A percentile compares a stretch with the other conserved stretches of the same genome.
Conservation (phyloP, 2,113 vertebrate genomes). For the rat (Rattus norvegicus) region GRCr8 NC_086028.1:106611001-106611500, state of each 20-base stretch:
- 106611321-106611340: neutral
- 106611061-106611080: too few species aligned
- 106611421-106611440: neutral
- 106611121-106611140: neutral
- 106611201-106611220: neutral
- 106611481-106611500: neutral
- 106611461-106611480: neutral
- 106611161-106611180: neutral
- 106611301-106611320: neutral
- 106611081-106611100: neutral
- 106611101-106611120: neutral
- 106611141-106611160: neutral
- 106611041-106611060: too few species aligned
- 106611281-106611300: neutral
- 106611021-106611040: neutral
- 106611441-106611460: neutral
- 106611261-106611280: neutral
- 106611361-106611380: neutral
- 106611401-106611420: neutral
- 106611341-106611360: neutral
- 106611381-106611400: neutral
- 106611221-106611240: too few species aligned
- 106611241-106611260: neutral
- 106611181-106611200: neutral
- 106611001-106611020: neutral